Conservation (phyloP, 2,797 vertebrate species). For the Zalophus californianus region DNA sequence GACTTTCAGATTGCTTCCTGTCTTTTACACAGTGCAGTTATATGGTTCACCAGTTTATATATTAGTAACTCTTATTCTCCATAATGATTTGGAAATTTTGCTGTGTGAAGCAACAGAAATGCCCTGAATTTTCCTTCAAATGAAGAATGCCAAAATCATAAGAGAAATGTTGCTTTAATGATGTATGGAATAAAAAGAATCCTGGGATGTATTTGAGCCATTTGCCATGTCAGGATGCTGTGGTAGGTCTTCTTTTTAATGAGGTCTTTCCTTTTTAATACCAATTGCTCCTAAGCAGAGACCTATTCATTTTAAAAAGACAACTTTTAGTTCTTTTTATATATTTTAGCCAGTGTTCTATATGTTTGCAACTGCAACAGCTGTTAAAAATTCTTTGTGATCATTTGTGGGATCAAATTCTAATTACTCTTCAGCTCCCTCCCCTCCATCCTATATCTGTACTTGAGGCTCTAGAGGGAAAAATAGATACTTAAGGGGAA, state of each 20-base stretch:
- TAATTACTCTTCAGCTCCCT: neutral
- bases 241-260: neutral
- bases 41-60: neutral
- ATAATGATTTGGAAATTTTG: neutral
- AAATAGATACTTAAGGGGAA: neutral
- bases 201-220: neutral
- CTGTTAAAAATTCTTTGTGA: neutral
- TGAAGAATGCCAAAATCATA: neutral
- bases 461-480: neutral
- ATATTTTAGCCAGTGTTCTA: neutral
- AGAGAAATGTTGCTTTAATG: neutral
- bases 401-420: neutral
- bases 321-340: neutral
- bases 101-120: neutral
- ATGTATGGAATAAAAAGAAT: conserved; percentile 25
- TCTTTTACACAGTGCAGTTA: neutral
- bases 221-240: neutral
- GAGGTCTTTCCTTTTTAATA: neutral
- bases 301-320: conserved; percentile 8
- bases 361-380: neutral
- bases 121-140: neutral
- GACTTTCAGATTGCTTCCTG: neutral
- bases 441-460: neutral
- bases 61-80: conserved; percentile 46
- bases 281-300: neutral